Evolutionary conservation across 2,888 invertebrate genomes (phyloP), one percentile per base, ranked within the genome.

Genomic region (Ferdinandea cuprea): DNA sequence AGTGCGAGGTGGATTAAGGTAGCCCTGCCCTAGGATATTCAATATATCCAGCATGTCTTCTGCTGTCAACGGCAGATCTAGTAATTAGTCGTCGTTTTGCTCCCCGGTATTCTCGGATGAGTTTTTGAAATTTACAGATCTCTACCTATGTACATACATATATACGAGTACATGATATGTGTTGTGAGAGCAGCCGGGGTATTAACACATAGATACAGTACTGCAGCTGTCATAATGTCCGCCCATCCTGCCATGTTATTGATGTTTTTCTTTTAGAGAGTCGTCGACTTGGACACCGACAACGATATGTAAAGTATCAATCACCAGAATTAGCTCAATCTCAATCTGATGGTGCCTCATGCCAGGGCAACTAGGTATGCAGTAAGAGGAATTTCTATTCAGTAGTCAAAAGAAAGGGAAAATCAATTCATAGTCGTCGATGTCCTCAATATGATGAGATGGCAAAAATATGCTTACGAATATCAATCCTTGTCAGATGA

Each of bases 401-500:
- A 21, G n/a, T 21, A 54, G 44, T 69, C 68, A 74, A 63, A 63
- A 54, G 59, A 44, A 50, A n/a, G n/a, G n/a, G n/a, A n/a, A n/a
- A n/a, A n/a, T n/a, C n/a, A n/a, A n/a, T n/a, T n/a, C n/a, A n/a
- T n/a, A n/a, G n/a, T n/a, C n/a, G n/a, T n/a, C n/a, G n/a, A n/a
- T n/a, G n/a, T 25, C 25, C 25, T 25, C 3, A 2, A 25, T 3
- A 68, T 68, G 83, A 83, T 68, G 83, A 78, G 72, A 44, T 56
- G 42, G 78, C 78, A 83, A 83, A 83, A 83, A 83, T 77, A 81
- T 71, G 81, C 63, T 83, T 83, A 83, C 78, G 66, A n/a, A 78
- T 78, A 83, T 83, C 83, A 83, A 83, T 83, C 78, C 78, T 68
- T 83, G 78, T 83, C 83, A 78, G 68, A 73, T 63, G 66, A 83